A percentile compares a stretch with the other conserved stretches of the same genome.
These are phyloP conservation scores for Lepidocyrtinus sp. DNA, from an alignment of 2,888 invertebrate species.

Conservation along the genomic window DNA sequence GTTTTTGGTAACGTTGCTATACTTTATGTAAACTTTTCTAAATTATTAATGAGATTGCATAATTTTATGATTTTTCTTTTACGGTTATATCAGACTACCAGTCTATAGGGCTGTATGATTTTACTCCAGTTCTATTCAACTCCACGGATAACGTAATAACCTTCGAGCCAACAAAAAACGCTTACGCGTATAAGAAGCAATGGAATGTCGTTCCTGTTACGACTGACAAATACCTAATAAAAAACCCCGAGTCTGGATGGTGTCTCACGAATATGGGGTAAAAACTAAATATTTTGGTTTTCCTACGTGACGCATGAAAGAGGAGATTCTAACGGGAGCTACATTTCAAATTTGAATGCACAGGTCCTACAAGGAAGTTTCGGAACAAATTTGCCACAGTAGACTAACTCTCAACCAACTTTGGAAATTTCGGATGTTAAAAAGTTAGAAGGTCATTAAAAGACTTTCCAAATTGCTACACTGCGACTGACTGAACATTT, in stretches of 20 bases:
- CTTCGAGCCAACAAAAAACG: conserved; percentile 55
- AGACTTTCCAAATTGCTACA: too few species aligned
- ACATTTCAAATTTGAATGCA: neutral
- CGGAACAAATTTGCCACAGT: conserved; percentile 45
- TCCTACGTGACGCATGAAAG: neutral
- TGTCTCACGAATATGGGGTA: conserved; percentile 60
- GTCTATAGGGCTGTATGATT: conserved; percentile 54
- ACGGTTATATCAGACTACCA: conserved; percentile 50
- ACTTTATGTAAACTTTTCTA: conserved; percentile 8
- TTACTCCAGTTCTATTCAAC: conserved; percentile 56
- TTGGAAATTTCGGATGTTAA: conserved; percentile 58
- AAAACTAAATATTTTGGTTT: neutral
- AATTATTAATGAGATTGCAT: conserved; percentile 1
- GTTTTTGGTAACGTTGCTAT: conserved; percentile 43
- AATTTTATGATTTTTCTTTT: too few species aligned
- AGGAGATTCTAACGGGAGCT: neutral
- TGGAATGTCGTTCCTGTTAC: conserved; percentile 48
- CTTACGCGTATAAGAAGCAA: conserved; percentile 54
- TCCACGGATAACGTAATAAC: conserved; percentile 52
- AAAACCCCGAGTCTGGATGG: conserved; percentile 53
- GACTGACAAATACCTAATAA: conserved; percentile 45
- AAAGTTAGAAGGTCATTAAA: neutral
- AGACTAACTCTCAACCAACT: conserved; percentile 42
- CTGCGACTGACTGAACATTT: too few species aligned
- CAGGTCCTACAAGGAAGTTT: conserved; percentile 53